Percentiles rank a stretch among this genome's conserved stretches.
Conservation (phyloP, 2,113 vertebrate species). For the Desmodus rotundus region DNA sequence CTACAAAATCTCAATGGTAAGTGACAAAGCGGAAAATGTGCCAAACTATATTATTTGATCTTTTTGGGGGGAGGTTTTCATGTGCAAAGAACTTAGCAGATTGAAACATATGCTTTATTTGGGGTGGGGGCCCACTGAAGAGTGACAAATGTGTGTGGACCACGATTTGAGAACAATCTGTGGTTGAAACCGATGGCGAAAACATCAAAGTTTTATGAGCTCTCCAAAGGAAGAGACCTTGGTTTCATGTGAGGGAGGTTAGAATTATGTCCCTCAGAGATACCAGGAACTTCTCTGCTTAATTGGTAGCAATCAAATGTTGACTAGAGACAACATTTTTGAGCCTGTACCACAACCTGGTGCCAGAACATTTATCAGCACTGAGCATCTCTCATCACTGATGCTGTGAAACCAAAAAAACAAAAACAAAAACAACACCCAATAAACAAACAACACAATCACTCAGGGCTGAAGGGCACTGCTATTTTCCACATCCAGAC, state of each 20-base stretch:
- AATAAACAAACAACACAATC: background rate
- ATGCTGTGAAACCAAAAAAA: background rate
- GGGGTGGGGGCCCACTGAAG: background rate
- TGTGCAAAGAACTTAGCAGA: constrained; percentile 59
- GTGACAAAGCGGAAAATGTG: constrained; percentile 67
- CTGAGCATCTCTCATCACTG: background rate
- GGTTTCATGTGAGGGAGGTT: background rate
- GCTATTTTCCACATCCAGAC: background rate
- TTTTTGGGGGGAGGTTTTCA: background rate
- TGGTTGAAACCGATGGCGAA: background rate
- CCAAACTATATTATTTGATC: constrained; percentile 48
- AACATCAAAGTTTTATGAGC: background rate
- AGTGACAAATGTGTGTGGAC: background rate
- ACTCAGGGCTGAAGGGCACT: background rate
- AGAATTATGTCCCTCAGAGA: background rate
- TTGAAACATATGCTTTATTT: constrained; percentile 53
- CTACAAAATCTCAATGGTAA: constrained; percentile 36
- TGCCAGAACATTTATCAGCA: background rate
- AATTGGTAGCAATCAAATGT: background rate
- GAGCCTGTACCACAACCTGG: background rate
- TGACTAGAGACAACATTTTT: background rate
- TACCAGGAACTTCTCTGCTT: background rate
- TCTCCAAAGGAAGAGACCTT: background rate
- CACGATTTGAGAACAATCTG: background rate
- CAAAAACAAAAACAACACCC: no score